Conservation (phyloP, 2,888 invertebrate species). For the Glaucopsyche alexis region DNA sequence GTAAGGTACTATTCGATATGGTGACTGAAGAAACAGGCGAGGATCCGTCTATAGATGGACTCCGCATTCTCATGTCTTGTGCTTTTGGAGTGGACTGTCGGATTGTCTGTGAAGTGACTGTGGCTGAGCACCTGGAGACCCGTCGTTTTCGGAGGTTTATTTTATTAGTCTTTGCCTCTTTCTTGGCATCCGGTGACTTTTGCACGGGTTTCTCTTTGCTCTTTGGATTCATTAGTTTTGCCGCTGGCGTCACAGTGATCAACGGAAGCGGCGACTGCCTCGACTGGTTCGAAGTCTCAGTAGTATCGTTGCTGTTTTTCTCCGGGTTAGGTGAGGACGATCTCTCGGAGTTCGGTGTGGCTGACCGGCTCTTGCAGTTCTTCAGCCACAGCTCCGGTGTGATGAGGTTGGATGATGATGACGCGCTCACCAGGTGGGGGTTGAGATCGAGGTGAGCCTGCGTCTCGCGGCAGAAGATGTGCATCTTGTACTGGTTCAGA, state of each 20-base stretch:
- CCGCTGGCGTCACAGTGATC: constrained; percentile 83
- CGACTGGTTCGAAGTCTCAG: constrained; percentile 50
- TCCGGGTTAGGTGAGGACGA: constrained; percentile 78
- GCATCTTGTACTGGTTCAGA: constrained; percentile 97
- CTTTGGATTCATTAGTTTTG: constrained; percentile 81
- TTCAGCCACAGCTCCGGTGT: constrained; percentile 95
- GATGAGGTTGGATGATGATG: constrained; percentile 82
- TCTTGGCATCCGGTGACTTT: constrained; percentile 69
- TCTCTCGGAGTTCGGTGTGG: constrained; percentile 78
- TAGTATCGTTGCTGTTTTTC: constrained; percentile 54
- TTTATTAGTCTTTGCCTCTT: constrained; percentile 62
- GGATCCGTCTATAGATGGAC: constrained; percentile 63
- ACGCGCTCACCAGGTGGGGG: constrained; percentile 82
- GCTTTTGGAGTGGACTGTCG: constrained; percentile 69
- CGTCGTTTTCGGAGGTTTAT: constrained; percentile 72
- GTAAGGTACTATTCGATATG: constrained; percentile 56
- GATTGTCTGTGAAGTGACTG: constrained; percentile 66
- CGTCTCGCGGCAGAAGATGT: constrained; percentile 96
- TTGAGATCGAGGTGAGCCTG: constrained; percentile 94
- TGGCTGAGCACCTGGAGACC: constrained; percentile 67
- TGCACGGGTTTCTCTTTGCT: constrained; percentile 61
- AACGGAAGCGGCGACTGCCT: constrained; percentile 80
- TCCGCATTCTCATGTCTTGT: constrained; percentile 70
- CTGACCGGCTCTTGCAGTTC: constrained; percentile 86
- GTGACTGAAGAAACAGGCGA: constrained; percentile 61